Conservation (phyloP, 2,797 vertebrate genomes). For the Myripristis murdjan region DNA sequence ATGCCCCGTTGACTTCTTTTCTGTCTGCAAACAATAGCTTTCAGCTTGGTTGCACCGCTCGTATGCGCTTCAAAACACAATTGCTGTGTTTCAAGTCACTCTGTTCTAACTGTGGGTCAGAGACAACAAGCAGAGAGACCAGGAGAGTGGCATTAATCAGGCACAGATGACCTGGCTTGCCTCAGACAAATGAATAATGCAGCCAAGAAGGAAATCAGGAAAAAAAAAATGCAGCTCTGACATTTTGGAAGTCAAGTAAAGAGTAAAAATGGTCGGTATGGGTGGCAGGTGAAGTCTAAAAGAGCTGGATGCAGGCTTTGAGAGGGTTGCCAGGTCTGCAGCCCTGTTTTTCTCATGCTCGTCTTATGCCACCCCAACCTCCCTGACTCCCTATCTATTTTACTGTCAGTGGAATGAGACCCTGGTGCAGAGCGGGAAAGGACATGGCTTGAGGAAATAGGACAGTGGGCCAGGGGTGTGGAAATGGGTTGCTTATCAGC, state of each 20-base stretch:
- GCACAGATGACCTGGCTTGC: slow-evolving; percentile 54
- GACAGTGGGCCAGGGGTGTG: slow-evolving; percentile 43
- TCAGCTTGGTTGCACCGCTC: slow-evolving; percentile 42
- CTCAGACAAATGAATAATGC: slow-evolving; percentile 30
- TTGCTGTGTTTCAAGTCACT: slow-evolving; percentile 1
- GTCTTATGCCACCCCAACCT: neutral
- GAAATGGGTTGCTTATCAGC: slow-evolving; percentile 46
- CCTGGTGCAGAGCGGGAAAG: slow-evolving; percentile 33
- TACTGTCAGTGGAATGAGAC: slow-evolving; percentile 2
- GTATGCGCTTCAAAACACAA: slow-evolving; percentile 41
- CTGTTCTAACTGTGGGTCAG: slow-evolving; percentile 5
- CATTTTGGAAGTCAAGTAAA: no score
- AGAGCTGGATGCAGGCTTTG: no score
- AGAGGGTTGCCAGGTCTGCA: slow-evolving; percentile 15
- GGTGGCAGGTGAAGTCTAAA: no score
- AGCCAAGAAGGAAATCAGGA: slow-evolving; percentile 7
- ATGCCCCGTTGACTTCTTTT: slow-evolving; percentile 2
- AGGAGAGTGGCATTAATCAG: slow-evolving; percentile 58
- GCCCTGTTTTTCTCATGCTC: neutral
- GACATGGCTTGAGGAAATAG: slow-evolving; percentile 58
- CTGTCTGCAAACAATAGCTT: slow-evolving; percentile 25
- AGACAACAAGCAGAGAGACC: slow-evolving; percentile 35
- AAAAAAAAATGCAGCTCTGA: no score
- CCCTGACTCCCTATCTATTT: slow-evolving; percentile 17
- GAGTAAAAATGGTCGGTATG: neutral